These are phyloP conservation scores for Andrena flavipes DNA, from an alignment of 2,888 invertebrate species.

Conservation along the genomic window DNA sequence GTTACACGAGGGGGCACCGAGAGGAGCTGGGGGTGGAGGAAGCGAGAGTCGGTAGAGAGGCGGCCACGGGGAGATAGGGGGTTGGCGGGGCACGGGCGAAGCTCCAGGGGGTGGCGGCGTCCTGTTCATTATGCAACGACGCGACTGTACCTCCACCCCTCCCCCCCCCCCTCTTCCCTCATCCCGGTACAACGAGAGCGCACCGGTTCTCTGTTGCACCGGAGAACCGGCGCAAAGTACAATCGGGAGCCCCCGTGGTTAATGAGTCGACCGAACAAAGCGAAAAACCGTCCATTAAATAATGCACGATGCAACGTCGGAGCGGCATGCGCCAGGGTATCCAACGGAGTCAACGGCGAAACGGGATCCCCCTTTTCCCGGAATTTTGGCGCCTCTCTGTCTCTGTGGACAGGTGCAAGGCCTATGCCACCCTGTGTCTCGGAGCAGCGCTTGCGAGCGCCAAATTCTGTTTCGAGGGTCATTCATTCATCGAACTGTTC, in stretches of 20 bases:
- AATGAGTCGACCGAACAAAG: conserved; percentile 83
- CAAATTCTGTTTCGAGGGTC: no score
- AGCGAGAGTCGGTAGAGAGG: conserved; percentile 35
- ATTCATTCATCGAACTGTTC: no score
- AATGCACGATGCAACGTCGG: conserved; percentile 81
- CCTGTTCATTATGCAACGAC: conserved; percentile 83
- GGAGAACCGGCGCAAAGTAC: conserved; percentile 80
- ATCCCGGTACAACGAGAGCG: conserved; percentile 71
- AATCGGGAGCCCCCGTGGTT: conserved; percentile 81
- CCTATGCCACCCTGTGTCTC: background rate
- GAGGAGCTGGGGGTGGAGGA: conserved; percentile 20
- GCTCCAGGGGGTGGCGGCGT: conserved; percentile 74
- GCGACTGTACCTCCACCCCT: conserved; percentile 73
- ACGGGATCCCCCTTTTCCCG: conserved; percentile 57
- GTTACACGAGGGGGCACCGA: conserved; percentile 51
- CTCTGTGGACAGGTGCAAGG: background rate
- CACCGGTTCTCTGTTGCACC: conserved; percentile 74
- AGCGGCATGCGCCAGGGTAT: conserved; percentile 47
- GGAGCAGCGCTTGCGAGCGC: background rate
- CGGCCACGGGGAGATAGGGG: conserved; percentile 57
- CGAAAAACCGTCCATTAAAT: conserved; percentile 83
- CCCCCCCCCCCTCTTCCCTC: background rate
- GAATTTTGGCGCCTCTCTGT: conserved; percentile 42
- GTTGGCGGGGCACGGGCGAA: conserved; percentile 57
- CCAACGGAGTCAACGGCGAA: conserved; percentile 38